Evolutionary conservation across 2,113 vertebrate species (phyloP), one percentile per base, ranked within the genome.

Genomic region (Tachysurus fulvidraco): DNA sequence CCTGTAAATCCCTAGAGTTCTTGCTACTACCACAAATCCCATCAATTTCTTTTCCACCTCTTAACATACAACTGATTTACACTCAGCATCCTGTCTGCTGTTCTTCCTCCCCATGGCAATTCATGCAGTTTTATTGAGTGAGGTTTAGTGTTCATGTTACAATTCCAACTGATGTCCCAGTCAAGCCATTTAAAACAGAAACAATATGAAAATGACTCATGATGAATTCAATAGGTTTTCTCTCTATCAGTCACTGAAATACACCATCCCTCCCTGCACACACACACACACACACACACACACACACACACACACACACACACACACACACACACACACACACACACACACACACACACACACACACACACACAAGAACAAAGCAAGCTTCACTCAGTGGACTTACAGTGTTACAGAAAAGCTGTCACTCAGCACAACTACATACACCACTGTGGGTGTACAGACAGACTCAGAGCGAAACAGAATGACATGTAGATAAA

Each of bases 401-500:
- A 85, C 60, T 46, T 82, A 87, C 87, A 67, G 81, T 76, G 83
- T 89, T 85, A 85, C 83, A 89, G 59, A 82, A 57, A 21, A 82
- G 67, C 28, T 80, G n/a, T 25, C 50, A 73, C 3, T 44, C 36
- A n/a, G 21, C 59, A 73, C 41, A 19, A 44, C n/a, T 25, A 28
- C 62, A 64, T 4, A 64, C 23, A 28, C 19, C 19, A 60, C 5
- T 1, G 5, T 21, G 59, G 12, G 4, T 59, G 41, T 30, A n/a
- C n/a, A 28, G 62, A 65, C 11, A 11, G 11, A 65, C 12, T n/a
- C 9, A 64, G 10, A 64, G 62, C 23, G 1, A 23, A 21, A 59
- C 17, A 59, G 57, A 59, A 5, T 19, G 57, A 59, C 1, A 60
- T 12, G 30, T 5, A 16, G 65, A 30, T 0, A 7, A 2, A 17